phyloP scores from a whole-genome alignment of 2,113 vertebrate species.

The Colius striatus region DNA sequence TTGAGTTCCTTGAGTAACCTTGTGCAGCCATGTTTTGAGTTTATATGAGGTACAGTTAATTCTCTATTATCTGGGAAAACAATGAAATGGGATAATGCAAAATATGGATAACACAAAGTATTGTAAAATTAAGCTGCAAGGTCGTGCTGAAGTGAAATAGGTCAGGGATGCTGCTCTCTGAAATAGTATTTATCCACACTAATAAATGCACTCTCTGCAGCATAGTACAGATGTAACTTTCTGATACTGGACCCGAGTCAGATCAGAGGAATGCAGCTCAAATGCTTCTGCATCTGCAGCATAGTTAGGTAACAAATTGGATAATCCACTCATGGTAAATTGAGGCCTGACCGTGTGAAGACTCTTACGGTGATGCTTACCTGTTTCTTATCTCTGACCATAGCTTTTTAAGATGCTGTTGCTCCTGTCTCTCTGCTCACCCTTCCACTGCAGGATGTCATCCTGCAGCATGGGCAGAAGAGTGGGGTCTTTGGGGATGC shows the following conservation, averaged over 20 bases:
- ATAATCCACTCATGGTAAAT: neutral
- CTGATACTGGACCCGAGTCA: neutral
- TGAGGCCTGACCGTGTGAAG: neutral
- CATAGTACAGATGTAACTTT: neutral
- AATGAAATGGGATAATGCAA: conserved; percentile 57
- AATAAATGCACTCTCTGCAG: neutral
- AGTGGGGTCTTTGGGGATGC: neutral
- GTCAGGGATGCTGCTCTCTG: neutral
- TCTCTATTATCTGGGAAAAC: conserved; percentile 67
- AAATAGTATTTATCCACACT: neutral
- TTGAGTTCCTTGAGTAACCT: conserved; percentile 69
- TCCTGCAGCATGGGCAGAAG: neutral
- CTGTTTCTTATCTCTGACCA: neutral
- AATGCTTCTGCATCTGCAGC: neutral
- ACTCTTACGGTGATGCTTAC: neutral
- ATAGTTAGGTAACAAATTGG: neutral
- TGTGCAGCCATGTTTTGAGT: conserved; percentile 71
- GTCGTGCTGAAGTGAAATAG: neutral
- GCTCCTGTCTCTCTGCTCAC: neutral
- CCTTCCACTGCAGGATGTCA: neutral
- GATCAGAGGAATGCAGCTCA: neutral
- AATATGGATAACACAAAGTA: conserved; percentile 1
- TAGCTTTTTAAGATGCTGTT: neutral
- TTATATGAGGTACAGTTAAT: conserved; percentile 66
- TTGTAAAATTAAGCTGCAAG: neutral